These are phyloP conservation scores for Labeo catla DNA, from an alignment of 2,113 vertebrate species.

Conservation along the genomic window DNA sequence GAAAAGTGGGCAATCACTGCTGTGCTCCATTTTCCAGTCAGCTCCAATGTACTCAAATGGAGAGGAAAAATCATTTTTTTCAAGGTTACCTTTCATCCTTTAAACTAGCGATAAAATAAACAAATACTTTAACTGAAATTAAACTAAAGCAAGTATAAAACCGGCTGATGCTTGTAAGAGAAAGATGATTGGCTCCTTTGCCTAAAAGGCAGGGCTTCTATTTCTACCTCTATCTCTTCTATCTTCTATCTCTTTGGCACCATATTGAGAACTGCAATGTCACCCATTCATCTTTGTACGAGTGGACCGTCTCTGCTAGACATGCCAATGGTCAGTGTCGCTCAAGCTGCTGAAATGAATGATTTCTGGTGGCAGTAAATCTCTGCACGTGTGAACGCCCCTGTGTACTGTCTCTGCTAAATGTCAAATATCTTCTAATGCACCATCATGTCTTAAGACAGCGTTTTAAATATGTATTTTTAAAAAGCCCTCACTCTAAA, in stretches of 20 bases:
- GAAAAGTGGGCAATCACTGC: background rate
- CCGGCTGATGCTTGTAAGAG: background rate
- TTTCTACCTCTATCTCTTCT: background rate
- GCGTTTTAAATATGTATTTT: slow-evolving; percentile 23
- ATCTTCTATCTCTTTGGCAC: background rate
- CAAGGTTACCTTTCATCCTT: background rate
- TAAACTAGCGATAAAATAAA: background rate
- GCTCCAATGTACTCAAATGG: background rate
- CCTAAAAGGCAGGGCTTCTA: background rate
- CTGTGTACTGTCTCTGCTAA: slow-evolving; percentile 9
- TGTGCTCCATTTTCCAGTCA: background rate
- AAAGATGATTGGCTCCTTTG: background rate
- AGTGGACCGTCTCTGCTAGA: background rate
- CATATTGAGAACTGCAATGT: background rate
- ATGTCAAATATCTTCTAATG: slow-evolving; percentile 26
- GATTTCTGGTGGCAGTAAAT: background rate
- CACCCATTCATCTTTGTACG: background rate
- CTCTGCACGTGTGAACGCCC: slow-evolving; percentile 1
- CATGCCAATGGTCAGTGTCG: background rate
- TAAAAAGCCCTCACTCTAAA: slow-evolving; percentile 27
- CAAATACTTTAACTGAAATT: background rate
- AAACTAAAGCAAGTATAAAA: background rate
- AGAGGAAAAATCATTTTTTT: background rate
- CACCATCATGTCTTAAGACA: background rate
- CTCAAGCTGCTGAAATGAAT: slow-evolving; percentile 9